Evolutionary conservation across 2,888 invertebrate genomes (phyloP).

Genomic region (Xanthia icteritia): DNA sequence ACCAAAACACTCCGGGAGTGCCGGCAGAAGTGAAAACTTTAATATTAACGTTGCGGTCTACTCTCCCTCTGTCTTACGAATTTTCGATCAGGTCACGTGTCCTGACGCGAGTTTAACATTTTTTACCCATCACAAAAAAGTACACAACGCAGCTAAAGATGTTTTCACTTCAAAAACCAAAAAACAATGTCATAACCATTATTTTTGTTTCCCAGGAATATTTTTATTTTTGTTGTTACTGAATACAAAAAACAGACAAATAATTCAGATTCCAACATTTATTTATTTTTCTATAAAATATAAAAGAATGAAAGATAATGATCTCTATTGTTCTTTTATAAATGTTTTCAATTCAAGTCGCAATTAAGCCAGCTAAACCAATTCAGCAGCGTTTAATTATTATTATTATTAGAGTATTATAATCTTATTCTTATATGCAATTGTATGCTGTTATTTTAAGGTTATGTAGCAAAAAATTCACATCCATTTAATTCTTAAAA

Average conservation of each 20-base stretch:
- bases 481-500: not conserved
- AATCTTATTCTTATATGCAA: not conserved
- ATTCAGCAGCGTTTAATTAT: not conserved
- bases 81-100: no score
- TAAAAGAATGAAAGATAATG: not conserved
- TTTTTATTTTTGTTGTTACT: not conserved
- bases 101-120: no score
- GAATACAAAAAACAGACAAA: conserved; percentile 8
- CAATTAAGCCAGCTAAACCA: no score
- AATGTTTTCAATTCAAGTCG: not conserved
- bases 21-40: no score
- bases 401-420: not conserved
- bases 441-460: conserved; percentile 3
- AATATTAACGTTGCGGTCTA: no score
- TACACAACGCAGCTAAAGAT: no score
- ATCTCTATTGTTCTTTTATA: conserved; percentile 1
- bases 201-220: not conserved
- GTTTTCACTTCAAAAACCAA: no score
- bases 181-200: not conserved
- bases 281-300: not conserved
- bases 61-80: no score
- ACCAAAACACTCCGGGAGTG: no score
- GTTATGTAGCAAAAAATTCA: not conserved
- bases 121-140: no score
- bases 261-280: conserved; percentile 10